Evolutionary conservation across 2,797 vertebrate species (phyloP), one percentile per base, ranked within the genome.

Genomic region (Spatula clypeata): DNA sequence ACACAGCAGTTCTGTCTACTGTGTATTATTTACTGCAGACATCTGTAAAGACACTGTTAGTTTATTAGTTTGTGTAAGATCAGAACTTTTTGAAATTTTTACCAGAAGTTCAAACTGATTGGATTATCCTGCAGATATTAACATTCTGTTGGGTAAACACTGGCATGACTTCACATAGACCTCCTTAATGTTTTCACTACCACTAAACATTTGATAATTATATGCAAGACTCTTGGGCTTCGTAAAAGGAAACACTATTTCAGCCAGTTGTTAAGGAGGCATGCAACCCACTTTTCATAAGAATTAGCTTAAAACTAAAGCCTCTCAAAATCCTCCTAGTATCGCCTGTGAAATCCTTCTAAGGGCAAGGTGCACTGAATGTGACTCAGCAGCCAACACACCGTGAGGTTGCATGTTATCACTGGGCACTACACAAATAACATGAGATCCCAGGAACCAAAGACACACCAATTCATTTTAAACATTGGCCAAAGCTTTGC

Each of bases 271-370:
- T 86, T 72, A 18, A 44, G 42, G 38, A 81, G n/a, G 32, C 55
- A 40, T 7, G 61, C 51, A 90, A 20, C 54, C 44, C 45, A 26
- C 2, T 11, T 76, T 58, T 62, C 66, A 14, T 79, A 73, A 89
- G 87, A 70, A 62, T 65, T 3, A 94, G 89, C 79, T 94, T 94
- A 95, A 93, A 89, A 9, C 58, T 45, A 88, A 94, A 95, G 91
- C 86, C 64, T 60, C 90, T 87, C 67, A 67, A 74, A 86, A 51
- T 26, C 64, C 74, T 70, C 77, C 11, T 4, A 11, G 90, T 74
- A 49, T 21, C 57, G 88, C 65, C 61, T 69, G 72, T 87, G 77
- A 83, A 93, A 87, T 73, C 86, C 57, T 85, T 9, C 55, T 29
- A 45, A 65, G 87, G 92, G 79, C 86, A 60, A 65, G 72, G 88